Evolutionary conservation across 1,140 invertebrate genomes (phyloP).

Genomic region (Caenorhabditis latens): DNA sequence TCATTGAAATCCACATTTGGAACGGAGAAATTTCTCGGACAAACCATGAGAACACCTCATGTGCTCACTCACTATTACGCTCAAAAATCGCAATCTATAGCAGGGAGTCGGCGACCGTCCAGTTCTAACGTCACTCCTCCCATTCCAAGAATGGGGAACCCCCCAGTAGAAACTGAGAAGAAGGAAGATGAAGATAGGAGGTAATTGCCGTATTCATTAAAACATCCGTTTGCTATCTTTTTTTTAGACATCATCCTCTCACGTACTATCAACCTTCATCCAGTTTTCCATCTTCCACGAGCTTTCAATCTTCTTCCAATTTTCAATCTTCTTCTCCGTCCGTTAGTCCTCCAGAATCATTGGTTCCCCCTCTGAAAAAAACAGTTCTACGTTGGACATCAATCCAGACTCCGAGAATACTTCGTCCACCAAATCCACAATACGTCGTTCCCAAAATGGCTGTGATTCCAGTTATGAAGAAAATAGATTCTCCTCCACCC

Average conservation of each 20-base stretch:
- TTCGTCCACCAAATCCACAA: neutral
- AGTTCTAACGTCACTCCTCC: neutral
- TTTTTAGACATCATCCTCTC: conserved; percentile 37
- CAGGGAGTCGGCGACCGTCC: neutral
- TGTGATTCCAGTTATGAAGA: conserved; percentile 39
- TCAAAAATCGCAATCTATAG: neutral
- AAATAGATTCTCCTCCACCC: neutral
- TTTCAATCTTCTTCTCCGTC: neutral
- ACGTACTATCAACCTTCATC: neutral
- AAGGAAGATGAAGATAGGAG: neutral
- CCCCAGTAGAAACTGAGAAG: neutral
- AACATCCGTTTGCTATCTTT: neutral
- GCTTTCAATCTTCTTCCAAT: neutral
- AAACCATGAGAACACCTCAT: conserved; percentile 5
- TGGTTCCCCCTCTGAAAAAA: conserved; percentile 2
- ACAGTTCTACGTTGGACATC: conserved; percentile 8
- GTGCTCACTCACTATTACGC: conserved; percentile 23
- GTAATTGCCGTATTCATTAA: neutral
- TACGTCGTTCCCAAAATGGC: neutral
- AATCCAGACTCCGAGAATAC: neutral
- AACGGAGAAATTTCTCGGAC: conserved; percentile 11
- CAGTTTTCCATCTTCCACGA: neutral
- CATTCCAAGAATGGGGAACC: neutral
- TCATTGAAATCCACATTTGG: conserved; percentile 16
- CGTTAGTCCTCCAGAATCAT: neutral